A percentile compares a stretch with the other conserved stretches of the same genome.
phyloP scores from a whole-genome alignment of 2,797 vertebrate species.

The Esox masquinongy region DNA sequence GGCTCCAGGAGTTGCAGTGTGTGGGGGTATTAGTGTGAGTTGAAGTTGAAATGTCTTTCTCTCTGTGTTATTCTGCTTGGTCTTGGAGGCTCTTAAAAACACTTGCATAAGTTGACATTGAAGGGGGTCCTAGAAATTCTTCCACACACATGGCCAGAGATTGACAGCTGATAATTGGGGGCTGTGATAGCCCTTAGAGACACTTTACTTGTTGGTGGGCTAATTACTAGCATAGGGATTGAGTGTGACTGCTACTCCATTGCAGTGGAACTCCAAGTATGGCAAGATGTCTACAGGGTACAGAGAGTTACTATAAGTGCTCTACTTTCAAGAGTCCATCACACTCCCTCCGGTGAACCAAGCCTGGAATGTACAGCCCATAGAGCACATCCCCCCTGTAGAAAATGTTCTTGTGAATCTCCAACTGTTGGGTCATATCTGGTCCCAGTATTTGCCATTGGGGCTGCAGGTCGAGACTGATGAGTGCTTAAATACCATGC shows the following conservation, averaged over 20 bases:
- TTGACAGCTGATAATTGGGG: not conserved
- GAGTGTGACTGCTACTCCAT: not conserved
- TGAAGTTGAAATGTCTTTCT: not conserved
- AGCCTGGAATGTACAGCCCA: slow-evolving; percentile 11
- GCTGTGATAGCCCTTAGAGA: not conserved
- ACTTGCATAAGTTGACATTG: not conserved
- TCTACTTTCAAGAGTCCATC: not conserved
- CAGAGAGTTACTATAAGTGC: slow-evolving; percentile 11
- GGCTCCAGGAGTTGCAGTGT: not conserved
- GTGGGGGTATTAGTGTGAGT: not conserved
- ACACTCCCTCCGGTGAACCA: slow-evolving; percentile 13
- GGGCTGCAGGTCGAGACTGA: slow-evolving; percentile 5
- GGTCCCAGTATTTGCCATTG: not conserved
- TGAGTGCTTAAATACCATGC: slow-evolving; percentile 16
- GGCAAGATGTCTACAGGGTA: slow-evolving; percentile 8
- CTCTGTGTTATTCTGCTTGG: not conserved
- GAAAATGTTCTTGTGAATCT: slow-evolving; percentile 4
- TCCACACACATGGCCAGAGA: not conserved
- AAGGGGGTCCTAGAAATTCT: not conserved
- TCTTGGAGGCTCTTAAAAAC: not conserved
- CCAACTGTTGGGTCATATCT: slow-evolving; percentile 17
- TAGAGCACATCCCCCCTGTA: not conserved
- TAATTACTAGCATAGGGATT: slow-evolving; percentile 6
- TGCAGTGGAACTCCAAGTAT: not conserved
- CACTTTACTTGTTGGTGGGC: slow-evolving; percentile 2